Evolutionary conservation across 2,113 vertebrate genomes (phyloP), one percentile per base, ranked within the genome.

Genomic region (Burhinus oedicnemus): DNA sequence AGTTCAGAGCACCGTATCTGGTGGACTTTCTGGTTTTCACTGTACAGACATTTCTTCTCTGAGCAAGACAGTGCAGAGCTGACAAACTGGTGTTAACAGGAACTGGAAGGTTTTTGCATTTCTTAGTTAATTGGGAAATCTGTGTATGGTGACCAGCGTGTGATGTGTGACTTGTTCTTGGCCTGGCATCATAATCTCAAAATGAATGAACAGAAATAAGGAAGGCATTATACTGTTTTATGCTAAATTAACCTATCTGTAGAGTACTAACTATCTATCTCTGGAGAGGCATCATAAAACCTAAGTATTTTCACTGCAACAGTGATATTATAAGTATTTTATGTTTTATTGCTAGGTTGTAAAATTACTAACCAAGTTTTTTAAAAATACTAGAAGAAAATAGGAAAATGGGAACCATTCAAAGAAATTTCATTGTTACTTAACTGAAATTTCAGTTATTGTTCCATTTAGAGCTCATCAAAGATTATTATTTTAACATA

Each of bases 201-300:
- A 97, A 83, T 54, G 91, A 96, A 92, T 87, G 83, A 98, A 85
- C 52, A 95, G 93, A 98, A 97, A 92, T 91, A 97, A 95, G 80
- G 85, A 96, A 97, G 38, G 68, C 61, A 91, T 95, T 95, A 83
- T 72, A 87, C 58, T 93, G 66, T 86, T 97, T 97, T 95, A 97
- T 96, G 95, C 78, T 96, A 93, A 97, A 98, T 98, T 98, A 98
- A 89, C 51, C 51, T 97, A 79, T 88, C 93, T 93, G 42, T 89
- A 90, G 83, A 91, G 61, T 95, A 88, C 94, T 96, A 97, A 97
- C 94, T 91, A 96, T 97, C 89, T 93, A 3, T 93, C 90, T 97
- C 88, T 92, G 51, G 86, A 97, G 87, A 96, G 78, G 74, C 5
- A 20, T 78, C 78, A 87, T 93, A 97, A 97, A 97, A 81, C 45